These are phyloP conservation scores for Trachelus troglodyta DNA, from an alignment of 2,888 invertebrate genomes.

Conservation along the genomic window DNA sequence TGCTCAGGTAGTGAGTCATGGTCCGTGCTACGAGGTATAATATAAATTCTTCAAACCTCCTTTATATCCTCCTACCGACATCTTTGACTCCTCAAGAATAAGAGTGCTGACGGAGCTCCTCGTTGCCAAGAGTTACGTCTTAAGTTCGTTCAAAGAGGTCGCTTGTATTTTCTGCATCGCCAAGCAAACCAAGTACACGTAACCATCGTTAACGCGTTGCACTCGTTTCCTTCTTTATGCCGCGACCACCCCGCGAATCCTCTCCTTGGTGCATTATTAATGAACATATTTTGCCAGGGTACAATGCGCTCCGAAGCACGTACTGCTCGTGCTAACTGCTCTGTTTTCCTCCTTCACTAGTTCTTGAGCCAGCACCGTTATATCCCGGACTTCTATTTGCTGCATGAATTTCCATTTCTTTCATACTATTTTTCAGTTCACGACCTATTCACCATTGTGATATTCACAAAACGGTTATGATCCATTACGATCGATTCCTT, in stretches of 20 bases:
- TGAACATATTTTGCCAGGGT: slow-evolving; percentile 38
- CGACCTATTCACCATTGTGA: neutral
- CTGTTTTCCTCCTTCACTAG: slow-evolving; percentile 24
- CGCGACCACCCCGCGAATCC: slow-evolving; percentile 5
- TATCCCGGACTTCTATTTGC: neutral
- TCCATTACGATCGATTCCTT: neutral
- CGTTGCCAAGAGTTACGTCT: neutral
- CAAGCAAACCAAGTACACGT: neutral
- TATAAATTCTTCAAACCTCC: neutral
- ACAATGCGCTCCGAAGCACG: slow-evolving; percentile 45
- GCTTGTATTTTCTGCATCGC: neutral
- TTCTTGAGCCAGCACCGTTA: neutral
- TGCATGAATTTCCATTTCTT: neutral
- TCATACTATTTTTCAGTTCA: neutral
- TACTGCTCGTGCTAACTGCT: slow-evolving; percentile 51
- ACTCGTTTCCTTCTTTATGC: slow-evolving; percentile 26
- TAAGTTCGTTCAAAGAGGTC: neutral
- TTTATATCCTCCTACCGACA: neutral
- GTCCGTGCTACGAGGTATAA: neutral
- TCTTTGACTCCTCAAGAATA: neutral
- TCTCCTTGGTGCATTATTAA: slow-evolving; percentile 22
- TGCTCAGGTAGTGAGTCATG: neutral
- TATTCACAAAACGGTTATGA: neutral
- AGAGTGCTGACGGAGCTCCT: neutral
- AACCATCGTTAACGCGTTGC: slow-evolving; percentile 9